phyloP scores from a whole-genome alignment of 2,113 vertebrate species.

The Scomber japonicus region DNA sequence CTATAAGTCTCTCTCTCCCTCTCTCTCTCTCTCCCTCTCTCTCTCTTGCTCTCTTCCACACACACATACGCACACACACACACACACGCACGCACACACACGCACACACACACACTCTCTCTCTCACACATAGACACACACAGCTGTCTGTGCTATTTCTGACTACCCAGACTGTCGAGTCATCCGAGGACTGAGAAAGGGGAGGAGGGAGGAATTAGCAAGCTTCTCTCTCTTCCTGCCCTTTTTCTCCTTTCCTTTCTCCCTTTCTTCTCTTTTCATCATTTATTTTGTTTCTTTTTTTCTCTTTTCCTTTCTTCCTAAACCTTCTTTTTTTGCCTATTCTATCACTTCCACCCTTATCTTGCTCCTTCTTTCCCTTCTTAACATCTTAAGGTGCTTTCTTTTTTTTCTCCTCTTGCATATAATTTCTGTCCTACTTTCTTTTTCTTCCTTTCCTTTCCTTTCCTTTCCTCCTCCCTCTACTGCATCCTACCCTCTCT shows the following conservation, averaged over 20 bases:
- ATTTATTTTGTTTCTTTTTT: background rate
- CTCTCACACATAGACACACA: slow-evolving; percentile 59
- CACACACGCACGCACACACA: background rate
- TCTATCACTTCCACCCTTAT: background rate
- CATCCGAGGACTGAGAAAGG: slow-evolving; percentile 60
- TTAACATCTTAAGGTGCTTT: no score
- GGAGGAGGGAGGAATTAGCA: slow-evolving; percentile 31
- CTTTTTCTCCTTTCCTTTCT: slow-evolving; percentile 14
- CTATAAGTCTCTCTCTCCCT: slow-evolving; percentile 34
- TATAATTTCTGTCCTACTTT: background rate
- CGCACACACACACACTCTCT: slow-evolving; percentile 34
- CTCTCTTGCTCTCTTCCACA: background rate
- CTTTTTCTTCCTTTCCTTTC: background rate
- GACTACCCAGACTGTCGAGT: slow-evolving; percentile 79
- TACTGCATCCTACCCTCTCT: background rate
- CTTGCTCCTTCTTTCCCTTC: background rate
- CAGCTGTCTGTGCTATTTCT: slow-evolving; percentile 75
- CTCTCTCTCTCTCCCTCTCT: slow-evolving; percentile 10
- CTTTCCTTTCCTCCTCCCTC: background rate
- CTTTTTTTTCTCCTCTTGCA: background rate
- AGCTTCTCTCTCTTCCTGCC: slow-evolving; percentile 26
- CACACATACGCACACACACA: background rate
- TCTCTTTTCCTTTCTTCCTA: background rate
- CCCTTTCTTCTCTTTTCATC: slow-evolving; percentile 12
- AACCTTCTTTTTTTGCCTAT: background rate